Evolutionary conservation across 2,888 invertebrate genomes (phyloP).

Genomic region (Sarcophaga subvicina): DNA sequence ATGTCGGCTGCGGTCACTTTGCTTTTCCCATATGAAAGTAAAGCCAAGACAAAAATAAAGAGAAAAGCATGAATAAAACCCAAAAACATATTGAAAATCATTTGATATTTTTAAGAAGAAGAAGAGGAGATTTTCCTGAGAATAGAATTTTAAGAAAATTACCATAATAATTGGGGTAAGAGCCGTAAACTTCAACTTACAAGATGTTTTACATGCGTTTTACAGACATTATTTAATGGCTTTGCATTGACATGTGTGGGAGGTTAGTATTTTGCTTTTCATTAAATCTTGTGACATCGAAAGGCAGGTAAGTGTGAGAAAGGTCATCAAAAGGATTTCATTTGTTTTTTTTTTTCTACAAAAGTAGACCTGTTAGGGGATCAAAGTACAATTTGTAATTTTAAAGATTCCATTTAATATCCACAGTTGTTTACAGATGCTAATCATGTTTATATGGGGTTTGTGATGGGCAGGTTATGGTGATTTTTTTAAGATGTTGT

Average conservation of each 20-base stretch:
- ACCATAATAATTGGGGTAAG: constrained; percentile 41
- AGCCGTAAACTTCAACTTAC: constrained; percentile 44
- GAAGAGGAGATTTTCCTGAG: neutral
- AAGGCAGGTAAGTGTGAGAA: neutral
- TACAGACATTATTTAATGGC: constrained; percentile 34
- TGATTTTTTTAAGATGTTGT: too few species aligned
- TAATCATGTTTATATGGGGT: neutral
- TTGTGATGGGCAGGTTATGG: too few species aligned
- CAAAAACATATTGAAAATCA: constrained; percentile 55
- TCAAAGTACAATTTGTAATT: constrained; percentile 18
- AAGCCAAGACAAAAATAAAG: neutral
- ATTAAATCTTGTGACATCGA: neutral
- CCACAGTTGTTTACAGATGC: neutral
- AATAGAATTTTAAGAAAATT: constrained; percentile 62
- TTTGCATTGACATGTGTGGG: constrained; percentile 25
- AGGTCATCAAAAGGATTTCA: constrained; percentile 30
- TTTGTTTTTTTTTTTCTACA: too few species aligned
- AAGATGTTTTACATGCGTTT: constrained; percentile 43
- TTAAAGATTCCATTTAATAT: constrained; percentile 7
- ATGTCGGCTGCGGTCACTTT: constrained; percentile 77
- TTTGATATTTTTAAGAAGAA: constrained; percentile 60
- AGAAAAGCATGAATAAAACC: neutral
- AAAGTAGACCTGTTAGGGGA: neutral
- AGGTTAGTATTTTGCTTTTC: neutral
- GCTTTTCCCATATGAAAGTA: constrained; percentile 7